A percentile compares a stretch with the other conserved stretches of the same genome.
These are phyloP conservation scores for Semibalanus balanoides DNA, from an alignment of 1,140 invertebrate genomes.

Conservation along the genomic window DNA sequence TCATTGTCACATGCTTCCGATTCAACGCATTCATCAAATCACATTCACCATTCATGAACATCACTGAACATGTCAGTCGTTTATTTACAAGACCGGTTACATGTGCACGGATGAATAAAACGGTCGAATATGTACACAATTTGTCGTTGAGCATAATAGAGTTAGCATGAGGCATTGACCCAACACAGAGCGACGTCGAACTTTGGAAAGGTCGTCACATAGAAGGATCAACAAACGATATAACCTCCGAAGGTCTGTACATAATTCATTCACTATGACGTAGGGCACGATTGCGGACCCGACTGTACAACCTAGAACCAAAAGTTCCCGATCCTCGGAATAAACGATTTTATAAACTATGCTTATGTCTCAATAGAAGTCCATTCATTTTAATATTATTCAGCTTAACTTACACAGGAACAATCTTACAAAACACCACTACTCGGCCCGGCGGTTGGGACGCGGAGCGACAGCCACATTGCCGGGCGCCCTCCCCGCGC, in stretches of 20 bases:
- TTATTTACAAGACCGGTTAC: background rate
- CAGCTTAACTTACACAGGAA: background rate
- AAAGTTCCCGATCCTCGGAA: background rate
- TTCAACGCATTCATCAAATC: too few species aligned
- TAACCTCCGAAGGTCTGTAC: background rate
- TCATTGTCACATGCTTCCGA: too few species aligned
- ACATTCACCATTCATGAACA: too few species aligned
- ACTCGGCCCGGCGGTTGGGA: background rate
- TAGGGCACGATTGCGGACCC: background rate
- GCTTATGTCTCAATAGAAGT: background rate
- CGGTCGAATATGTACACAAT: background rate
- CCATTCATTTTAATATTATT: constrained; percentile 3
- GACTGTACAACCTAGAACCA: constrained; percentile 1
- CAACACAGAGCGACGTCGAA: background rate
- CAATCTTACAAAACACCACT: constrained; percentile 1
- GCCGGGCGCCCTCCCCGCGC: too few species aligned
- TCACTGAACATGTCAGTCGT: constrained; percentile 1
- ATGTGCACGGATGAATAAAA: constrained; percentile 1
- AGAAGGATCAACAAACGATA: background rate
- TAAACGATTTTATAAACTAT: constrained; percentile 1
- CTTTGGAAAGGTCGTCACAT: background rate
- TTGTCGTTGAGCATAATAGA: constrained; percentile 2
- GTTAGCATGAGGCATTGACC: background rate
- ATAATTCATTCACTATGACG: background rate
- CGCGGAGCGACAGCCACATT: too few species aligned